phyloP scores from a whole-genome alignment of 2,888 invertebrate species.

The Mycogona germanica region DNA sequence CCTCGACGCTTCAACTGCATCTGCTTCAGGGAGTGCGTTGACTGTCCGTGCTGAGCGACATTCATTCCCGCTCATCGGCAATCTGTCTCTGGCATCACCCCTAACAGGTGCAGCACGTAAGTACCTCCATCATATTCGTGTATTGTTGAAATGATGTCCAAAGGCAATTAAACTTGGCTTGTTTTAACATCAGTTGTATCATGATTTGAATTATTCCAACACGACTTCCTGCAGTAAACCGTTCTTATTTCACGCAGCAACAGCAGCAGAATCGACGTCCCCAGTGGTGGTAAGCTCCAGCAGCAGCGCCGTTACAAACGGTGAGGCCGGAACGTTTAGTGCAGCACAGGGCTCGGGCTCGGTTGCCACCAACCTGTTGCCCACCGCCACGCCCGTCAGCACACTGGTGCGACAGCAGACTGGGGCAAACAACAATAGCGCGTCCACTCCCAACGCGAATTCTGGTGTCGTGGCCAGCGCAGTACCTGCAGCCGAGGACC shows the following conservation, averaged over 20 bases:
- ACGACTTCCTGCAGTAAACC: no score
- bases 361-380: neutral
- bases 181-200: no score
- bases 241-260: no score
- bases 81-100: slow-evolving; percentile 4
- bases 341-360: no score
- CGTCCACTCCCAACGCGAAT: neutral
- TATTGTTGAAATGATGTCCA: no score
- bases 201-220: no score
- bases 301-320: neutral
- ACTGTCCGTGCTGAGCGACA: slow-evolving; percentile 3
- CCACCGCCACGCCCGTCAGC: slow-evolving; percentile 5
- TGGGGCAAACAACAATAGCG: neutral
- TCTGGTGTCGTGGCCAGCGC: neutral
- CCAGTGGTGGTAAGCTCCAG: slow-evolving; percentile 1
- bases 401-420: neutral
- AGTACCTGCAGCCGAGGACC: neutral
- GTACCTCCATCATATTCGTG: no score
- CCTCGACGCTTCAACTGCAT: no score
- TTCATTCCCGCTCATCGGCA: slow-evolving; percentile 15
- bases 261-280: no score
- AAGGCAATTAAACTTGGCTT: no score
- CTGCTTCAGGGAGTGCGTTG: no score
- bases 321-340: no score
- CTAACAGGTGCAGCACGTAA: neutral